These are phyloP conservation scores for Psittacula echo DNA, from an alignment of 2,797 vertebrate species.

Conservation along the genomic window DNA sequence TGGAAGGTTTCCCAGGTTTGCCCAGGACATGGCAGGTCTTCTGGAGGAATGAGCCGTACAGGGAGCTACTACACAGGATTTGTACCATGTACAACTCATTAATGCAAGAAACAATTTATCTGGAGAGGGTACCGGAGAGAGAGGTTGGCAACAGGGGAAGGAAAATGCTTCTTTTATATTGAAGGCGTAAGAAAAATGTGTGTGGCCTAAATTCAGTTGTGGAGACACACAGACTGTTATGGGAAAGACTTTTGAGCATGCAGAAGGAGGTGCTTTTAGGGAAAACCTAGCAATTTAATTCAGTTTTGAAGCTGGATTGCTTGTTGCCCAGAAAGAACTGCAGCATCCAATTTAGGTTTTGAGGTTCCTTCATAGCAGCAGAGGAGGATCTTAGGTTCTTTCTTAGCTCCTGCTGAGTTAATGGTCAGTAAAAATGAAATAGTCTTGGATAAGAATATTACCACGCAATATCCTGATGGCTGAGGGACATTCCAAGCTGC, in stretches of 20 bases:
- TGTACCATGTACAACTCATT: constrained; percentile 31
- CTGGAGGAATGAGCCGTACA: constrained; percentile 36
- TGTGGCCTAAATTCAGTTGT: not conserved
- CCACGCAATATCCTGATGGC: not conserved
- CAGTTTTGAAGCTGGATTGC: constrained; percentile 4
- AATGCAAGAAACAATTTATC: constrained; percentile 36
- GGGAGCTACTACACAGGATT: constrained; percentile 34
- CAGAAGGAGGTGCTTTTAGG: not conserved
- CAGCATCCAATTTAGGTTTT: not conserved
- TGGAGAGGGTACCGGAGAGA: not conserved
- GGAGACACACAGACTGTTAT: not conserved
- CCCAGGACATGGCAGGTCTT: constrained; percentile 49
- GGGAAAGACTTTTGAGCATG: not conserved
- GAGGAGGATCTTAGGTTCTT: not conserved
- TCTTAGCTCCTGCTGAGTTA: constrained; percentile 35
- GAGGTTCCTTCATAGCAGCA: not conserved
- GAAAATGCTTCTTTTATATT: constrained; percentile 22
- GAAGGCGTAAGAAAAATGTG: not conserved
- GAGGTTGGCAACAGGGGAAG: not conserved
- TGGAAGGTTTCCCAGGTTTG: constrained; percentile 65
- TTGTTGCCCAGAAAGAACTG: not conserved
- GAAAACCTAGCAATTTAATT: not conserved
- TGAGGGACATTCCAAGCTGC: not conserved
- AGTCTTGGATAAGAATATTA: not conserved
- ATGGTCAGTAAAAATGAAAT: constrained; percentile 1